phyloP scores from a whole-genome alignment of 2,888 invertebrate species.

The Limnephilus lunatus region DNA sequence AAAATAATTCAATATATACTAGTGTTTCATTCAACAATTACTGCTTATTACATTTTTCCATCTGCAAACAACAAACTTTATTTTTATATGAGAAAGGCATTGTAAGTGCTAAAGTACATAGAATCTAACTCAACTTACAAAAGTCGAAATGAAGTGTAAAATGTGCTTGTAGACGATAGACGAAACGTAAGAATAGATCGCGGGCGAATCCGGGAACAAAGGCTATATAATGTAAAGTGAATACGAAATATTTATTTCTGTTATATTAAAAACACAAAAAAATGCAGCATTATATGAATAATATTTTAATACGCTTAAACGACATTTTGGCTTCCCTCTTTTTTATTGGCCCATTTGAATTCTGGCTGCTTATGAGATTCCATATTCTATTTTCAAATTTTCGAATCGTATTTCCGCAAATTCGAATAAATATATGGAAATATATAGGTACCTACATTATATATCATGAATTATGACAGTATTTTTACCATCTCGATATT shows the following conservation, averaged over 20 bases:
- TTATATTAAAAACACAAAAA: not conserved
- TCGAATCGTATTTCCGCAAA: not conserved
- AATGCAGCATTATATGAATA: not conserved
- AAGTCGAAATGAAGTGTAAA: no score
- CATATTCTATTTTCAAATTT: not conserved
- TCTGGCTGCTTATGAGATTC: not conserved
- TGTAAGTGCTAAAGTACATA: no score
- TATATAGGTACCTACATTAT: no score
- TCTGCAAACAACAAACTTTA: no score
- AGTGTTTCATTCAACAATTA: no score
- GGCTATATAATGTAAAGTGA: not conserved
- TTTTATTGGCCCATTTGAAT: constrained; percentile 1
- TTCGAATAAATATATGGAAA: not conserved
- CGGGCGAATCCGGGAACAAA: not conserved
- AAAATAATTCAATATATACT: no score
- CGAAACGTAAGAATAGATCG: not conserved
- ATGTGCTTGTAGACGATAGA: not conserved
- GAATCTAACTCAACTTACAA: no score
- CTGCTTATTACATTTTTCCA: no score
- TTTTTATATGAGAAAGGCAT: no score
- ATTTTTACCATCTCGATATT: no score
- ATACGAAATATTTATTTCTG: not conserved
- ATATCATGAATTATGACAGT: no score
- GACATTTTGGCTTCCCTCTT: constrained; percentile 2
- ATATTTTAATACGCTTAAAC: not conserved